Evolutionary conservation across 2,113 vertebrate species (phyloP), one percentile per base, ranked within the genome.

Genomic region (Gadus chalcogrammus): DNA sequence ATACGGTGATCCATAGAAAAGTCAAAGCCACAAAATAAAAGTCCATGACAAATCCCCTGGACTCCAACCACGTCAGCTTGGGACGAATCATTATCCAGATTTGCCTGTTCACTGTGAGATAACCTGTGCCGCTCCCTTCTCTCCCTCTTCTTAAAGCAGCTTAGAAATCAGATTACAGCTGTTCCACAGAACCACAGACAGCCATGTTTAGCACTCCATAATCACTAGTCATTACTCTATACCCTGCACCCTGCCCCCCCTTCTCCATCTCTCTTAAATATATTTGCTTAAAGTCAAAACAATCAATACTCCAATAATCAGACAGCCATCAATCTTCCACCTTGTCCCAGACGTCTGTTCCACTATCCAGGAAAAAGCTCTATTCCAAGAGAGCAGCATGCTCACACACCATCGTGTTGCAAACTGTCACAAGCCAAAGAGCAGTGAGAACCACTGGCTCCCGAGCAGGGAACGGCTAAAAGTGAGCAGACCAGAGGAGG

Each of bases 91-190:
- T 67, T n/a, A 35, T 80, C 71, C 31, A 35, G 31, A 35, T 35
- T 55, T 64, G 22, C 60, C 0, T n/a, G 61, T 64, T 75, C 79
- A 78, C 69, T 74, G 61, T 73, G 31, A 52, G 22, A 12, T 68
- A 27, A 71, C 18, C 59, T 61, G 3, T 58, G 9, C 53, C 1
- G 13, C 22, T 13, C 24, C 61, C 24, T 24, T 62, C 61, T 27
- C 61, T 12, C 24, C 24, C 64, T 79, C 83, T 64, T 82, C 83
- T 81, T 77, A 89, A 88, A 89, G 82, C 84, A 79, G 84, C 84
- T 90, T 87, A 83, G 42, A 48, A 53, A 76, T 78, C 79, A 88
- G 82, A 90, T 87, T 79, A 88, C 60, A 71, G 77, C 81, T 61
- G 73, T 76, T 76, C 73, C 70, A 84, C 55, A 75, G 72, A 75